Evolutionary conservation across 2,113 vertebrate genomes (phyloP).

Genomic region (Pedetes capensis): DNA sequence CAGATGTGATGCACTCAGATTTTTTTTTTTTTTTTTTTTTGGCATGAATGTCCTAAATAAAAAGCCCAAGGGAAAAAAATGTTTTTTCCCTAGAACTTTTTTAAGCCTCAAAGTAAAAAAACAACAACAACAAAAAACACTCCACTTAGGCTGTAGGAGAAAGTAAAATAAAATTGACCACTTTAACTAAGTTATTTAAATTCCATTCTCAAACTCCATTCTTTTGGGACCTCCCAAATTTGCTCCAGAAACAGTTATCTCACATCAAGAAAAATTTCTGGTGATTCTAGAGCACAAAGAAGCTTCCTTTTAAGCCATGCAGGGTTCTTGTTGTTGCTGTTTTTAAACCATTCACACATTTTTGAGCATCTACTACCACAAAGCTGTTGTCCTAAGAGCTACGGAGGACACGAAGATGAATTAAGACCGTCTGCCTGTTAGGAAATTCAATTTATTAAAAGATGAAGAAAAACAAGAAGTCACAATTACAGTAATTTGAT

Average conservation of each 20-base stretch:
- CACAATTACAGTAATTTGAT: background rate
- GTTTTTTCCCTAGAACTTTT: background rate
- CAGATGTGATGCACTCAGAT: background rate
- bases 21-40: background rate
- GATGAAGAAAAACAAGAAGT: background rate
- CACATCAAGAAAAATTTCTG: background rate
- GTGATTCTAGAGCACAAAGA: background rate
- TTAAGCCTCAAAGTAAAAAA: background rate
- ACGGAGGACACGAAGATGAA: background rate
- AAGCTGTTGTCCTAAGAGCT: constrained; percentile 11
- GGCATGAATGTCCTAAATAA: background rate
- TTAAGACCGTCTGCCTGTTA: background rate
- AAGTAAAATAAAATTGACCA: background rate
- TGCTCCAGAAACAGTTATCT: background rate
- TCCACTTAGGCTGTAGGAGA: background rate
- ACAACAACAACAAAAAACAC: background rate
- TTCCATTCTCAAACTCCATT: background rate
- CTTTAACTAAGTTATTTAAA: background rate
- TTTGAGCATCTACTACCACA: background rate
- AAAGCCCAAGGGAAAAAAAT: background rate
- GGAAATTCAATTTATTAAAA: background rate
- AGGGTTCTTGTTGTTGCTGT: background rate
- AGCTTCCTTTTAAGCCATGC: background rate
- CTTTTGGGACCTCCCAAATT: background rate
- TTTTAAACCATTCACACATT: background rate